These are phyloP conservation scores for Syrrhaptes paradoxus DNA, from an alignment of 2,113 vertebrate genomes.

Conservation along the genomic window DNA sequence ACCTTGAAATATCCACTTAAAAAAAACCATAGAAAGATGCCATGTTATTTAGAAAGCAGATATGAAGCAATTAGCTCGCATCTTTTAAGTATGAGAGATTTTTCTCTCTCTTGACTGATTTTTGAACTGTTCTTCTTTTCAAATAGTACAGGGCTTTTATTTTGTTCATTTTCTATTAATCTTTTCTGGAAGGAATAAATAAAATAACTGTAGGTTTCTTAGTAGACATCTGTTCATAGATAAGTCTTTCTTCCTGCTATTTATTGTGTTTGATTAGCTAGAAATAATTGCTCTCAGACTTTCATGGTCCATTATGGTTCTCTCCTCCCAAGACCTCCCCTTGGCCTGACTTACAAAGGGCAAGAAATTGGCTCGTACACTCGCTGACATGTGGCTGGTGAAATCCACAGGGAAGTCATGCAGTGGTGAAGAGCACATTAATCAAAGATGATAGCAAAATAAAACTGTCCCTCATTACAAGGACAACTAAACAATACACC, in stretches of 20 bases:
- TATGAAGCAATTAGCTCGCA: background rate
- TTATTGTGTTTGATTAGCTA: slow-evolving; percentile 20
- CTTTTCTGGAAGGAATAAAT: background rate
- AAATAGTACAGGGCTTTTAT: background rate
- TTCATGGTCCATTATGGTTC: background rate
- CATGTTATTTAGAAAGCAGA: background rate
- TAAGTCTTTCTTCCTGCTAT: slow-evolving; percentile 14
- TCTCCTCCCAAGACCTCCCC: slow-evolving; percentile 41
- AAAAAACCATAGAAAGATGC: background rate
- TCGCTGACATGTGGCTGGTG: slow-evolving; percentile 24
- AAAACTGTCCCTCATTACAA: background rate
- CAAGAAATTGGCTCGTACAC: slow-evolving; percentile 48
- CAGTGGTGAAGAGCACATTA: background rate
- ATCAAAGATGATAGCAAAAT: slow-evolving; percentile 21
- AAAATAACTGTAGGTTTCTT: background rate
- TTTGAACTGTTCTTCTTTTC: background rate
- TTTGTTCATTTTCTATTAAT: background rate
- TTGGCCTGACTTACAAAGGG: slow-evolving; percentile 30
- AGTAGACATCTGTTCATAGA: background rate
- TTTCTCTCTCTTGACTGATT: background rate
- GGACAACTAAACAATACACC: background rate
- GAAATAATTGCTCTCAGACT: slow-evolving; percentile 52
- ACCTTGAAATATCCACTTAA: background rate
- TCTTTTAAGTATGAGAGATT: background rate
- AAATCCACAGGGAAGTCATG: background rate